Base-by-base conservation (phyloP, 2,113 vertebrate genomes). In the Lanius collurio region DNA sequence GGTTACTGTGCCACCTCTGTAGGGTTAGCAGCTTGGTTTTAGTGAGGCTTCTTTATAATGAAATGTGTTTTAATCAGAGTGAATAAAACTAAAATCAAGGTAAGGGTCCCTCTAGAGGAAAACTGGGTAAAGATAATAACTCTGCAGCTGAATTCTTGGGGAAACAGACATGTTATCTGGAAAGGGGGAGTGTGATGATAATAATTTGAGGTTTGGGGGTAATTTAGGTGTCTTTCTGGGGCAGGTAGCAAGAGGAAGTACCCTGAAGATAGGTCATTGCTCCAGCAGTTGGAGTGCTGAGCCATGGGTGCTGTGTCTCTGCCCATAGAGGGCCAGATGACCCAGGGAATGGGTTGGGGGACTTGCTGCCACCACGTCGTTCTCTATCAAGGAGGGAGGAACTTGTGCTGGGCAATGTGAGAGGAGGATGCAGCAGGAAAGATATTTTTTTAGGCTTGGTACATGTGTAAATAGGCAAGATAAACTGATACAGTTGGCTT, bases 21-120 rank as follows among this genome's bases (percentile, higher is more conserved):
- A 35, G 44, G 24, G 17, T 84, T 90, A 95, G 65, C 65, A 85
- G 42, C 81, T 89, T 50, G 67, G 46, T 22, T 95, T 96, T 83
- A 71, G 81, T 31, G 64, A 88, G 62, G 71, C 81, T 94, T 96
- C 95, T 95, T 94, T 90, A 80, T 74, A 47, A 80, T 93, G 62
- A 94, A 83, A 89, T 49, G 79, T 89, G 27, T 87, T 89, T 89
- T 86, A 96, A 95, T 96, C 78, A 83, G 69, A 97, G 60, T 41
- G 93, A 94, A 95, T 97, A 90, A 87, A 94, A 90, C 62, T 33
- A 93, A 97, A 97, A 90, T 92, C 92, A 96, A 94, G 90, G 91
- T 96, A 96, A 95, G 93, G 33, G 75, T 97, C 70, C 92, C 95
- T 90, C 94, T 95, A 96, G 97, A 97, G 97, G 95, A 98, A 97